Evolutionary conservation across 2,888 invertebrate species (phyloP), one percentile per base, ranked within the genome.

Genomic region (Neocrepidodera transversa): DNA sequence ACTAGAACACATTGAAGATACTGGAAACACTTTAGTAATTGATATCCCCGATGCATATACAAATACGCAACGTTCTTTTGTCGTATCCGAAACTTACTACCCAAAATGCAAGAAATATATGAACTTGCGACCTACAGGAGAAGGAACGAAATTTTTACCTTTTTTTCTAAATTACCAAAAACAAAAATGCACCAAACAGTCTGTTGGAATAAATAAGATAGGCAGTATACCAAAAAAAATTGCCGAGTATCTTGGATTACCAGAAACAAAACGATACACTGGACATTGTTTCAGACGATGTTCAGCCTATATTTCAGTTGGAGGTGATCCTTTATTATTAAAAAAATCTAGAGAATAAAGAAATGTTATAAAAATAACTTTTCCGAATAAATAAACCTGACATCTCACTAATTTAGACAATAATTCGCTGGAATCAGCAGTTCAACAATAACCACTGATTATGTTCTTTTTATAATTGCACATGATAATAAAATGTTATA

Each of bases 1-100:
- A 17, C 36, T 36, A 11, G 50, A 52, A 40, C 7, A 40, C 16
- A 16, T 52, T 0, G 40, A 20, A 23, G 51, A 40, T 28, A 32
- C 32, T 2, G 32, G 32, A n/a, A 13, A 32, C 2, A 11, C 11
- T 2, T 11, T 32, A 6, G 2, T 32, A n/a, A 32, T 32, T 4
- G 2, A 2, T 32, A 32, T 32, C 11, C 2, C 32, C 2, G 32
- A 32, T 32, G 2, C 32, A 6, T 11, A 32, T 3, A 32, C 11
- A 1, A 32, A n/a, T 3, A 4, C 13, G 13, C 32, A 32, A 13
- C 11, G 32, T 13, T 32, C 32, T 11, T 32, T 32, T 32, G 13
- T 32, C 13, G 6, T 32, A 11, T 32, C 13, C 2, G 32, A 32
- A 32, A 2, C 11, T 3, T 32, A 8, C 10, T 32, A 32, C 10